phyloP scores from a whole-genome alignment of 1,140 invertebrate species.

The Heliconius hermathena region DNA sequence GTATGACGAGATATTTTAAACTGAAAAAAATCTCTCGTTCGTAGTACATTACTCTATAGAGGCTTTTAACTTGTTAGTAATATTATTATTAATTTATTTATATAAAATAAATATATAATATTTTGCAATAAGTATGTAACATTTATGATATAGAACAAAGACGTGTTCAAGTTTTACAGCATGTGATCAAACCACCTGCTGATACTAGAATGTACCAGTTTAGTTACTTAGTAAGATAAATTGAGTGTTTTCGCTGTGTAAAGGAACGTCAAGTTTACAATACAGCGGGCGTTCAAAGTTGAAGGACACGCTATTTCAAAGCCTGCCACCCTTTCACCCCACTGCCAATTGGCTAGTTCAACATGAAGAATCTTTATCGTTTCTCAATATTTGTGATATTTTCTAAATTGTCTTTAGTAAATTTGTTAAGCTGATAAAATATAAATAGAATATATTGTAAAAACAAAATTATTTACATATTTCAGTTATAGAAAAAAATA shows the following conservation, averaged over 20 bases:
- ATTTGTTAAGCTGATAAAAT: neutral
- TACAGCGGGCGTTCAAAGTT: constrained; percentile 34
- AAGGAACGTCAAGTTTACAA: constrained; percentile 37
- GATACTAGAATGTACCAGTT: constrained; percentile 22
- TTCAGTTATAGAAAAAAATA: no score
- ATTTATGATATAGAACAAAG: neutral
- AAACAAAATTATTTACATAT: neutral
- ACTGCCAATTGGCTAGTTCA: constrained; percentile 40
- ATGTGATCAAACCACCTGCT: constrained; percentile 12
- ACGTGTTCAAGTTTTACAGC: constrained; percentile 18
- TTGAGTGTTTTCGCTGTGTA: constrained; percentile 34
- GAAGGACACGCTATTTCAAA: constrained; percentile 10
- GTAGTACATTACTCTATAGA: no score
- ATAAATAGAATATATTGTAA: neutral
- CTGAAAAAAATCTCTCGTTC: no score
- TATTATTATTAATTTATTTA: no score
- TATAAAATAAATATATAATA: neutral
- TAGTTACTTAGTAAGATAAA: constrained; percentile 31
- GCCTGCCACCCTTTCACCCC: constrained; percentile 29
- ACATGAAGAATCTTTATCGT: constrained; percentile 23
- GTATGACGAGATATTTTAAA: no score
- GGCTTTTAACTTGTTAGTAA: no score
- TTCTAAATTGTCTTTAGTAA: neutral
- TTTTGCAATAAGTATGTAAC: neutral
- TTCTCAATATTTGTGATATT: constrained; percentile 1